Evolutionary conservation across 53 echinoderm and acorn worm species (phyloP).

Genomic region (Hippasteria phrygiana): DNA sequence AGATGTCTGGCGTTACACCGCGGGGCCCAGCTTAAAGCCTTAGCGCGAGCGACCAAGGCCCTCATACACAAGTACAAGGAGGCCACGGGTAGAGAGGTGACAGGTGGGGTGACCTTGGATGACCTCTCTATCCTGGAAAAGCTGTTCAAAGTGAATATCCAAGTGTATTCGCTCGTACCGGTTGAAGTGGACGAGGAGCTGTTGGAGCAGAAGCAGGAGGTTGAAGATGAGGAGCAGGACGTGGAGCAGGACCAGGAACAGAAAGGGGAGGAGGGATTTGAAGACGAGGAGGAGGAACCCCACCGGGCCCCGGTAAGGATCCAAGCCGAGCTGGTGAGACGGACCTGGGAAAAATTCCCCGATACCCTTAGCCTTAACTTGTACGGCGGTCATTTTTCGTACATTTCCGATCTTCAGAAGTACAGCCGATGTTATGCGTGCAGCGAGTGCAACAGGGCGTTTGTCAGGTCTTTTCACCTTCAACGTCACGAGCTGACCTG

Average conservation of each 20-base stretch:
- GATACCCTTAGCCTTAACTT: not conserved
- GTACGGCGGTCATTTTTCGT: conserved; percentile 12
- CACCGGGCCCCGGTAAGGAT: not conserved
- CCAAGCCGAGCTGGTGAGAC: not conserved
- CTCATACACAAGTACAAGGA: not conserved
- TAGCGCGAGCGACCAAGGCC: not conserved
- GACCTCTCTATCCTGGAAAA: conserved; percentile 5
- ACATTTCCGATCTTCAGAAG: conserved; percentile 18
- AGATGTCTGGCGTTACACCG: conserved; percentile 57
- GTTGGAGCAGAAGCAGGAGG: too few relatives aligned
- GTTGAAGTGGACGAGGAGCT: too few relatives aligned
- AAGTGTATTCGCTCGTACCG: not conserved
- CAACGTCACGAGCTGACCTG: conserved; percentile 62
- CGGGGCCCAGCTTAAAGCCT: not conserved
- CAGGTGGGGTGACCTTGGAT: not conserved
- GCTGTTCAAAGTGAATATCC: not conserved
- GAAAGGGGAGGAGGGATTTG: not conserved
- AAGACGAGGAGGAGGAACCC: not conserved
- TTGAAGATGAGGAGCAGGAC: not conserved
- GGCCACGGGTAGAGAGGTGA: not conserved
- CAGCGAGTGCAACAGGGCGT: conserved; percentile 1
- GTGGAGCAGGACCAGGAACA: not conserved
- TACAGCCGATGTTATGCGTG: conserved; percentile 26
- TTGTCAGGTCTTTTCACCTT: not conserved
- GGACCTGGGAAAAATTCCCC: not conserved